Base-by-base conservation (phyloP, 2,888 invertebrate genomes). In the Cetonia aurata region DNA sequence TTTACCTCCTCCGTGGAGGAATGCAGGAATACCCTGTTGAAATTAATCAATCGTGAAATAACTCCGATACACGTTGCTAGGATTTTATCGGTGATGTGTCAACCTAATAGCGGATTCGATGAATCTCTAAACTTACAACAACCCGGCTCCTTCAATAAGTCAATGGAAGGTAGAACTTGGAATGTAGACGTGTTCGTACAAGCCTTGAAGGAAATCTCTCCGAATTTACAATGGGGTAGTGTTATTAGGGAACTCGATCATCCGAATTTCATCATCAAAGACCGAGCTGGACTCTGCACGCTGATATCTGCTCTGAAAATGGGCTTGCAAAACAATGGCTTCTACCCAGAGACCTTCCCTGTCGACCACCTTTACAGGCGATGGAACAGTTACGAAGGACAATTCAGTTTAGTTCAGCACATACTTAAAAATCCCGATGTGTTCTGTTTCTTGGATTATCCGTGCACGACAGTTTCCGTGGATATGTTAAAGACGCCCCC, bases 341-440 rank as follows among this genome's bases (percentile, higher is more conserved):
- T 91, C 72, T 91, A 90, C 79, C 90, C 90, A 0, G 87, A 90
- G 42, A 91, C 91, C 60, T 95, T 96, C 79, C 98, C 98, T 0
- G 91, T 97, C 19, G 96, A 97, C 81, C 90, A 93, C 76, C 88
- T 97, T 74, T 98, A 96, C 84, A 90, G 95, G 53, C 91, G 92
- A 74, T 99, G 99, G 99, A 93, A 93, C 71, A 96, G 97, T 85
- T 88, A 94, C 19, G 97, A 98, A 82, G 96, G 96, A 53, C 98
- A 95, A 86, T 90, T 98, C 83, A 96, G 96, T 73, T 88, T 98
- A 75, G 89, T 98, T 48, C 90, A 93, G 73, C 92, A 93, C 76
- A 93, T 97, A 75, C 85, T 99, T 31, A 96, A 96, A 82, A 91
- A 94, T 85, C 91, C 96, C 0, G 99, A 99, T 82, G 89, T 99